Evolutionary conservation across 53 echinoderm and acorn worm species (phyloP).

Genomic region (Hippasteria phrygiana): DNA sequence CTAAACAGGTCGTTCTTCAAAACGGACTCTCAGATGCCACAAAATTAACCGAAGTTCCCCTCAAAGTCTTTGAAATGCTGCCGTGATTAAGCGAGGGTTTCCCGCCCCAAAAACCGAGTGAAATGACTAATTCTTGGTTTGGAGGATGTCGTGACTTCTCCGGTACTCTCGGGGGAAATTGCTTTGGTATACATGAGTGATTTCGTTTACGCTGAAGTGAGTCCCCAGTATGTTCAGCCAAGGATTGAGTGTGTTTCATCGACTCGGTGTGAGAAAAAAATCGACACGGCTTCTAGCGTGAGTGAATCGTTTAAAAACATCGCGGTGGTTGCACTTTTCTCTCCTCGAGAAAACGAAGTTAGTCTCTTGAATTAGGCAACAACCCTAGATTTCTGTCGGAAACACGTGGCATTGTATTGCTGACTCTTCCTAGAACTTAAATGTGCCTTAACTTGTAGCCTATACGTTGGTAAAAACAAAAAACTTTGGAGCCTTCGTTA

Average conservation of each 20-base stretch:
- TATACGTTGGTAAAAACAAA: too few relatives aligned
- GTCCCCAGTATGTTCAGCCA: background rate
- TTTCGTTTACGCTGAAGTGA: background rate
- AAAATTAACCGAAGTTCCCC: background rate
- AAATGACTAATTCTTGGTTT: background rate
- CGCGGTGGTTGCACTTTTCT: slow-evolving; percentile 4
- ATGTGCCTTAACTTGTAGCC: too few relatives aligned
- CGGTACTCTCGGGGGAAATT: background rate
- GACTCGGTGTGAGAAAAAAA: background rate
- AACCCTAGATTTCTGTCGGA: background rate
- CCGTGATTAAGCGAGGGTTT: background rate
- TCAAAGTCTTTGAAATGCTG: slow-evolving; percentile 2
- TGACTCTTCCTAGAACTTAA: too few relatives aligned
- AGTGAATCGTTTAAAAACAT: background rate
- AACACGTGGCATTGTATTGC: too few relatives aligned
- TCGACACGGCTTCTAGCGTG: background rate
- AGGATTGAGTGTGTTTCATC: background rate
- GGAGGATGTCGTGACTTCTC: background rate
- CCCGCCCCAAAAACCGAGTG: background rate
- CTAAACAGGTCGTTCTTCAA: background rate
- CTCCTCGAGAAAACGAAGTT: background rate
- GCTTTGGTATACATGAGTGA: background rate
- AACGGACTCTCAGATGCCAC: background rate
- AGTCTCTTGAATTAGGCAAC: background rate
- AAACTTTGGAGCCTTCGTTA: too few relatives aligned